Evolutionary conservation across 2,888 invertebrate genomes (phyloP).

Genomic region (Zaprionus lineosus): DNA sequence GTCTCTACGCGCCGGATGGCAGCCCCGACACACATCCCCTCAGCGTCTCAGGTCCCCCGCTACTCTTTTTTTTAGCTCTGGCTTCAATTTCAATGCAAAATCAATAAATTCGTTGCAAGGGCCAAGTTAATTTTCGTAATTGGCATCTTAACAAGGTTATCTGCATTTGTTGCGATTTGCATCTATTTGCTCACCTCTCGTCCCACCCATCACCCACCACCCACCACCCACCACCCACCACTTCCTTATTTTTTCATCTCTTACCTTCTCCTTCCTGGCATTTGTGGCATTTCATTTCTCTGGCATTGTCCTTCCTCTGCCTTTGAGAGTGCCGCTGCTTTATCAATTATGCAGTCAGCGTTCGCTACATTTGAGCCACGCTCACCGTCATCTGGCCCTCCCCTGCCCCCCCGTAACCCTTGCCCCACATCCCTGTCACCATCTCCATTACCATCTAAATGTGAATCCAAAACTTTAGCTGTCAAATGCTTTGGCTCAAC

Average conservation of each 20-base stretch:
- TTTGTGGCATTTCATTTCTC: too few species aligned
- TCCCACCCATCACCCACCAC: too few species aligned
- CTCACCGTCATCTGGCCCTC: not conserved
- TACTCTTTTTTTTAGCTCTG: constrained; percentile 19
- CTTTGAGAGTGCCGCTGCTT: constrained; percentile 25
- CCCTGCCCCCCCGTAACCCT: not conserved
- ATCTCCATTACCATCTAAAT: constrained; percentile 70
- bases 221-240: not conserved
- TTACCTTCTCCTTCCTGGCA: not conserved
- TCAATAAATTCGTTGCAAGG: constrained; percentile 68
- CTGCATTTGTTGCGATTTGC: constrained; percentile 70
- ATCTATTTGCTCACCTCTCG: constrained; percentile 40
- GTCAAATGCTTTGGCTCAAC: constrained; percentile 71
- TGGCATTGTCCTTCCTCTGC: not conserved
- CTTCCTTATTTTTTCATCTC: not conserved
- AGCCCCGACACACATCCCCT: too few species aligned
- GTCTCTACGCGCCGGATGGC: too few species aligned
- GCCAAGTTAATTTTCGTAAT: constrained; percentile 75
- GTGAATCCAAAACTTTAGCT: constrained; percentile 59
- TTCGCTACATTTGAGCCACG: constrained; percentile 57
- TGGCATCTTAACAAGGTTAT: constrained; percentile 78
- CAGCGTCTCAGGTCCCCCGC: too few species aligned
- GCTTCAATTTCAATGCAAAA: constrained; percentile 67
- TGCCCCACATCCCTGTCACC: constrained; percentile 18
- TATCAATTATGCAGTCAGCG: constrained; percentile 74